phyloP scores from a whole-genome alignment of 2,113 vertebrate species.

The Tenrec ecaudatus region DNA sequence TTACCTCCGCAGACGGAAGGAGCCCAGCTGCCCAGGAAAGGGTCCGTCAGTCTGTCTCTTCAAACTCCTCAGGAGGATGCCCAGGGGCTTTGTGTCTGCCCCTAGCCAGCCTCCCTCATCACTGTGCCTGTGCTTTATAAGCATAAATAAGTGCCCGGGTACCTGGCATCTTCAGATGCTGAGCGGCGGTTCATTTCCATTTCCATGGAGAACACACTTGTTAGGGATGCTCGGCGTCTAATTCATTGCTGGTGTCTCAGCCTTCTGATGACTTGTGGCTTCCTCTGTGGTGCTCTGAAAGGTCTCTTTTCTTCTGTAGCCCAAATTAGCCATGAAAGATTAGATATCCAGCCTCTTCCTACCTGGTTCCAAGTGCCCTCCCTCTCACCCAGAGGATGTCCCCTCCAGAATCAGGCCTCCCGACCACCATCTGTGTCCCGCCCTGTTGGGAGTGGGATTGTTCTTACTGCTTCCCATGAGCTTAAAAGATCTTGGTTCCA shows the following conservation, averaged over 20 bases:
- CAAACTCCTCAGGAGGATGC: background rate
- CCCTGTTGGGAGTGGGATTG: background rate
- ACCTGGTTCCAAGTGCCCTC: background rate
- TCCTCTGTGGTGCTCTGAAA: background rate
- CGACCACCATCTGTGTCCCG: background rate
- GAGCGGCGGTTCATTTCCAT: background rate
- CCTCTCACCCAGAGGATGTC: background rate
- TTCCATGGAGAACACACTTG: background rate
- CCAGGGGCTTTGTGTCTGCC: background rate
- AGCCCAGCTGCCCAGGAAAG: background rate
- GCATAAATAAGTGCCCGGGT: too few relatives aligned
- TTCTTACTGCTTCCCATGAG: background rate
- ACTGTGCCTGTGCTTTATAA: too few relatives aligned
- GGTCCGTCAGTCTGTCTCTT: background rate
- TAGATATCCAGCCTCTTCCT: background rate
- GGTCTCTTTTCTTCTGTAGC: background rate
- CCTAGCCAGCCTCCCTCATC: background rate
- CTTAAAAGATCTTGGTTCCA: background rate
- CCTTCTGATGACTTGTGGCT: background rate
- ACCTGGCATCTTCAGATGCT: too few relatives aligned
- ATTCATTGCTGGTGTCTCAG: background rate
- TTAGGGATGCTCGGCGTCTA: background rate
- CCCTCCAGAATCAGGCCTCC: background rate
- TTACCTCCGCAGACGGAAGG: background rate
- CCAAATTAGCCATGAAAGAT: background rate